Base-by-base conservation (phyloP, 2,888 invertebrate genomes). In the Nymphalis c-album region DNA sequence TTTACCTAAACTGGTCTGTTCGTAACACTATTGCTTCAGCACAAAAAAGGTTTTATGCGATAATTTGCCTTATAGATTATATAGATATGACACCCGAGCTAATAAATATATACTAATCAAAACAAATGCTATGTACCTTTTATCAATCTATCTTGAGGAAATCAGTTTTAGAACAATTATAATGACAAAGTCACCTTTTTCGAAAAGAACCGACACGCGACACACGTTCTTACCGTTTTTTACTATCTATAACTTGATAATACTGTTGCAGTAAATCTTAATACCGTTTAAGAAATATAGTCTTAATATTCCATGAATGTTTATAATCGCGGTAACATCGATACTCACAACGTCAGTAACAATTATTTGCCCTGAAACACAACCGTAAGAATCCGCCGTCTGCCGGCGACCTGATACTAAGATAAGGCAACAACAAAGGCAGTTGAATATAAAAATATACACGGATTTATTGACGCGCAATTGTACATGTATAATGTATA, bases 381-480 rank as follows among this genome's bases (percentile, higher is more conserved):
- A 89, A 88, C 86, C 85, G 73, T 75, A 31, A 31, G 55, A 55
- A 40, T 4, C 13, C 40, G 40, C n/a, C 48, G 48, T 31, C 55
- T 13, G 10, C 22, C 50, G 50, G 26, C 59, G 60, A 60, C 53
- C 51, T 60, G 65, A 53, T 22, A n/a, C 58, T 46, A 70, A 55
- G 46, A 55, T 73, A 88, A 88, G 89, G 89, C 90, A 89, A 81
- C 85, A 74, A 78, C 76, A 75, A 85, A 89, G 88, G 87, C 87
- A 80, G 79, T 75, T 51, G 57, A 71, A 75, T 76, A 76, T 71
- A 74, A 76, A 78, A 76, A 75, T 80, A 80, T 72, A 77, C 76
- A 75, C 73, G 58, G 63, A 48, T 63, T 63, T 64, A 64, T 64
- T 18, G 50, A 58, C 35, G 61, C 60, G 53, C 26, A 20, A 55